phyloP scores from a whole-genome alignment of 2,113 vertebrate species.

The Rousettus leschenaultii region DNA sequence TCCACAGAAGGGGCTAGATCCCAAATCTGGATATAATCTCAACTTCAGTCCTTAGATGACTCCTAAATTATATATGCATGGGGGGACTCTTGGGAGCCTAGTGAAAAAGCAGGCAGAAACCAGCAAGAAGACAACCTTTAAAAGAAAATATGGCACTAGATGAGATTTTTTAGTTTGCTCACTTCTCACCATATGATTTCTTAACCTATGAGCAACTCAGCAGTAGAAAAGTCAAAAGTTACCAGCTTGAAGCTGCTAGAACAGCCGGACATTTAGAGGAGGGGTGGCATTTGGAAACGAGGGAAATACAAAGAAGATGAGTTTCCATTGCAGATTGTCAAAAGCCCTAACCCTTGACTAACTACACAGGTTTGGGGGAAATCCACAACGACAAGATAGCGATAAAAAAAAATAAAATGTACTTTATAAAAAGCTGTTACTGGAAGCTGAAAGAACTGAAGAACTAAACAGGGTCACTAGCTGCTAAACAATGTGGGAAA shows the following conservation, averaged over 20 bases:
- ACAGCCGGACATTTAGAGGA: background rate
- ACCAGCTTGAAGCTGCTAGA: background rate
- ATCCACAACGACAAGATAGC: too few species aligned
- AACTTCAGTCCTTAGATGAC: background rate
- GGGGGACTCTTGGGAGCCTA: background rate
- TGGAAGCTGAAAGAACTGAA: background rate
- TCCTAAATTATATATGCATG: rapidly evolving
- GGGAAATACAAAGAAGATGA: background rate
- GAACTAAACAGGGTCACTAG: background rate
- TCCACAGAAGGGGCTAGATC: background rate
- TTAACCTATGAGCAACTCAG: background rate
- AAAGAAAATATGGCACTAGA: background rate
- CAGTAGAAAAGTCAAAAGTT: background rate
- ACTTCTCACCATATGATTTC: background rate
- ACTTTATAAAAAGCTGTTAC: background rate
- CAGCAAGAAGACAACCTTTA: background rate
- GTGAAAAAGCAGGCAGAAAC: background rate
- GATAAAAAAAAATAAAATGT: background rate
- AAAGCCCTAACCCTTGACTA: background rate
- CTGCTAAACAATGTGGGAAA: background rate
- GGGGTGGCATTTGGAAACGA: background rate
- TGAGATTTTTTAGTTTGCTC: background rate
- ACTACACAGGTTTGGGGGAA: background rate
- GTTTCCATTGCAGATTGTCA: background rate
- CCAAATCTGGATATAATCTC: background rate